Base-by-base conservation (phyloP, 2,113 vertebrate genomes). In the Cebus imitator region DNA sequence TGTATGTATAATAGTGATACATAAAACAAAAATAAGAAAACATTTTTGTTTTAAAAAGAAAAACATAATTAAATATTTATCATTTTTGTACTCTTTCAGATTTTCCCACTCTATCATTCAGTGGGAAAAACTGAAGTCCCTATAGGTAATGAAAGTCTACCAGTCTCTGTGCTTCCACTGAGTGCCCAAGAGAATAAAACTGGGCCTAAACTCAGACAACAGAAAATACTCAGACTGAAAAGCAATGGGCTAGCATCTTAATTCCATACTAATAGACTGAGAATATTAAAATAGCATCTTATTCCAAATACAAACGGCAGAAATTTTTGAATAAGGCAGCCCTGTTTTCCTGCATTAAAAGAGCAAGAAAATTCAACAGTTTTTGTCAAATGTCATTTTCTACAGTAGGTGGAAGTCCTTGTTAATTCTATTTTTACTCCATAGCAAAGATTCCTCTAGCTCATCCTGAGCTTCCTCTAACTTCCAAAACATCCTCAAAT, bases 31-130 rank as follows among this genome's bases (percentile, higher is more conserved):
- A 94, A 66, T 64, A 64, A 30, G 27, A 76, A 76, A 75, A 40
- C 32, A 25, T 50, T n/a, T 91, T 76, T 92, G 9, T 52, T 95
- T 94, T 92, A 32, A 70, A 13, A 91, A 92, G 88, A 40, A 81
- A 58, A 66, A 16, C 80, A 40, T 11, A 91, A 43, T 78, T 85
- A 96, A 94, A 70, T 90, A 58, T 8, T 72, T 70, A 75, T 79
- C 55, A 66, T 25, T 80, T 91, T 87, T 58, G n/a, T 80, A 40
- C 16, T 87, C 81, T 95, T 92, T 70, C 37, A 68, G 86, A 92
- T 92, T 75, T 79, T 64, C 61, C 61, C 61, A 64, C 61, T 27
- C 25, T 64, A 64, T 64, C 61, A 64, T 4, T 75, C 40, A 90
- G 48, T 75, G 64, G 27, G 27, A 80, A 83, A 89, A 78, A 45